A percentile compares a stretch with the other conserved stretches of the same genome.
phyloP scores from a whole-genome alignment of 1,140 invertebrate species.

The Anoplophora glabripennis region DNA sequence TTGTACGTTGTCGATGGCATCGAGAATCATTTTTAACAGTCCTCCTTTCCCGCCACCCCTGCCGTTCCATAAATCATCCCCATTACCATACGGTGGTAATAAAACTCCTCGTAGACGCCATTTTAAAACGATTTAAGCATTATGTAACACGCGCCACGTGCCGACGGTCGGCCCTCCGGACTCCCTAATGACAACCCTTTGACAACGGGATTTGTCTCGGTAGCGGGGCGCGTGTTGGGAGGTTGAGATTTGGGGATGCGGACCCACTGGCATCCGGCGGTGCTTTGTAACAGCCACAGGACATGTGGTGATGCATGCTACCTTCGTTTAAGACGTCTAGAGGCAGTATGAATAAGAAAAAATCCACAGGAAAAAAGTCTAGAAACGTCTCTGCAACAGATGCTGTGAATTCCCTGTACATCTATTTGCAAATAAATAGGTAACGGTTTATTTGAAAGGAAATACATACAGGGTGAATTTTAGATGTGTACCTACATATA shows the following conservation, averaged over 20 bases:
- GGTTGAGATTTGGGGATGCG: not conserved
- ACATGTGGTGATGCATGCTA: not conserved
- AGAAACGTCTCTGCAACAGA: too few relatives aligned
- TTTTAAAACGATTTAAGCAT: conserved; percentile 4
- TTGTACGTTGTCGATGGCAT: not conserved
- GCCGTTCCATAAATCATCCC: not conserved
- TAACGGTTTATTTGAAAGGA: too few relatives aligned
- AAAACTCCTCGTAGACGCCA: not conserved
- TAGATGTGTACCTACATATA: too few relatives aligned
- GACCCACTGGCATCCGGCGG: not conserved
- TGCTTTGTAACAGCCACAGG: not conserved
- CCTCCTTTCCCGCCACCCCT: not conserved
- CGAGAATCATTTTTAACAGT: not conserved
- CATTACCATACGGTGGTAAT: too few relatives aligned
- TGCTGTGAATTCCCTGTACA: too few relatives aligned
- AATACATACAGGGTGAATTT: too few relatives aligned
- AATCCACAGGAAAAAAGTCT: too few relatives aligned
- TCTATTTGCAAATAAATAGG: too few relatives aligned
- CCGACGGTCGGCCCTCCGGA: not conserved
- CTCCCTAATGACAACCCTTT: conserved; percentile 8
- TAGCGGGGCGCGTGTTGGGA: conserved; percentile 2
- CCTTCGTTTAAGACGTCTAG: not conserved
- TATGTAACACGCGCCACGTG: conserved; percentile 7
- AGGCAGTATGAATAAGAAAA: too few relatives aligned
- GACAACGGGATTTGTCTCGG: not conserved